Conservation (phyloP, 2,888 invertebrate species). For the Drosophila aldrichi region DNA sequence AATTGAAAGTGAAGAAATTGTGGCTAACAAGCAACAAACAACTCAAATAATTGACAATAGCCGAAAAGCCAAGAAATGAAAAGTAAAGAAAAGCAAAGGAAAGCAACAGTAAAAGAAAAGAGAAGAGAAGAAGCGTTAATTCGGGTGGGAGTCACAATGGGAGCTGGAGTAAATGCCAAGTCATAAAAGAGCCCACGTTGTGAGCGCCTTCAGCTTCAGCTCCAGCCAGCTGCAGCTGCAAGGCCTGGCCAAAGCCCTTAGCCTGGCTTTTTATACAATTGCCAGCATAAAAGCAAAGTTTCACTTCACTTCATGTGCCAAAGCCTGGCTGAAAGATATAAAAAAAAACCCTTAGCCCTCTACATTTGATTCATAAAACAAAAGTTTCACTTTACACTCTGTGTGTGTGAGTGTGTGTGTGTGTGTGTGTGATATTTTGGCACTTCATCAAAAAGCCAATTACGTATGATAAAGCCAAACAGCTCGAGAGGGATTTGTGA, state of each 20-base stretch:
- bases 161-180: conserved; percentile 43
- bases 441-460: conserved; percentile 15
- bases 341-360: background rate
- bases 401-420: no score
- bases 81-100: conserved; percentile 1
- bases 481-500: conserved; percentile 7
- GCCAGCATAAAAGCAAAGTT: conserved; percentile 57
- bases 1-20: conserved; percentile 44
- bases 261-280: conserved; percentile 63
- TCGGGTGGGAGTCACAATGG: conserved; percentile 23
- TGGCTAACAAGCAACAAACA: conserved; percentile 26
- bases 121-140: conserved; percentile 28
- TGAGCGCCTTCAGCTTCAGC: background rate
- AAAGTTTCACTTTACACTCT: background rate
- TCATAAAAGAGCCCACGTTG: conserved; percentile 45
- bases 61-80: background rate
- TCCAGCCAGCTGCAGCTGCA: conserved; percentile 10
- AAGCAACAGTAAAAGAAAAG: background rate
- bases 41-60: conserved; percentile 56
- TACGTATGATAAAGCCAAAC: conserved; percentile 23
- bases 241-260: conserved; percentile 13
- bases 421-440: conserved; percentile 14
- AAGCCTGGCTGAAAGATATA: background rate
- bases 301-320: conserved; percentile 61
- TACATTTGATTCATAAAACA: background rate